phyloP scores from a whole-genome alignment of 2,888 invertebrate genomes.

The Lamellibrachia satsuma region DNA sequence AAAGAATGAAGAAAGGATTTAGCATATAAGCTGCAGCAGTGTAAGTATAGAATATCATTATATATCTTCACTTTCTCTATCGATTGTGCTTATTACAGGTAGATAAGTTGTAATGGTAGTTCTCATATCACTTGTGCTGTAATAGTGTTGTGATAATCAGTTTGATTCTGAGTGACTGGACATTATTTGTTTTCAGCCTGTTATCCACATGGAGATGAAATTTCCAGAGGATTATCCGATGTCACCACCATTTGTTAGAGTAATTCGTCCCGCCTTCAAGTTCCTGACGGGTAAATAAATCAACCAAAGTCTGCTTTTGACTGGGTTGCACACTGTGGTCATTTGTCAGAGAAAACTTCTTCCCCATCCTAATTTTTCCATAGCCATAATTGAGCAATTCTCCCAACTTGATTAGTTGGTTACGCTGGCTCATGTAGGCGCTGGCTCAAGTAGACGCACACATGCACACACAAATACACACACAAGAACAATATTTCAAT shows the following conservation, averaged over 20 bases:
- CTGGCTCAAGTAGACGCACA: not conserved
- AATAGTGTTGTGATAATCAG: not conserved
- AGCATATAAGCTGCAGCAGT: too few species aligned
- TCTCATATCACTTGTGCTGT: too few species aligned
- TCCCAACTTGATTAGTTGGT: not conserved
- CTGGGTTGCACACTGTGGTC: not conserved
- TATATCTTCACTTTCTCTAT: too few species aligned
- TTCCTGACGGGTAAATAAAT: constrained; percentile 55
- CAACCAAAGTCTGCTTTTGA: not conserved
- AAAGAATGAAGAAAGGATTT: too few species aligned
- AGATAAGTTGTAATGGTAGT: too few species aligned
- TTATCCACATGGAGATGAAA: constrained; percentile 56
- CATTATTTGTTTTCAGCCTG: constrained; percentile 45
- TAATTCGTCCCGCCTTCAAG: constrained; percentile 55
- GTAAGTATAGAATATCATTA: too few species aligned
- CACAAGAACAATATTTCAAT: not conserved
- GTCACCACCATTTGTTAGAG: constrained; percentile 59
- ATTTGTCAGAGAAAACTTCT: not conserved
- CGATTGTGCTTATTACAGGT: too few species aligned
- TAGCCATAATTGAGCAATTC: not conserved
- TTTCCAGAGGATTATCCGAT: constrained; percentile 59
- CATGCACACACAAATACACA: too few species aligned
- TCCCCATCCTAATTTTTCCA: not conserved
- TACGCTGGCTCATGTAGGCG: not conserved
- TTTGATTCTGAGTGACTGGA: not conserved